These are phyloP conservation scores for Diabrotica virgifera DNA, from an alignment of 1,140 invertebrate genomes.

Conservation along the genomic window DNA sequence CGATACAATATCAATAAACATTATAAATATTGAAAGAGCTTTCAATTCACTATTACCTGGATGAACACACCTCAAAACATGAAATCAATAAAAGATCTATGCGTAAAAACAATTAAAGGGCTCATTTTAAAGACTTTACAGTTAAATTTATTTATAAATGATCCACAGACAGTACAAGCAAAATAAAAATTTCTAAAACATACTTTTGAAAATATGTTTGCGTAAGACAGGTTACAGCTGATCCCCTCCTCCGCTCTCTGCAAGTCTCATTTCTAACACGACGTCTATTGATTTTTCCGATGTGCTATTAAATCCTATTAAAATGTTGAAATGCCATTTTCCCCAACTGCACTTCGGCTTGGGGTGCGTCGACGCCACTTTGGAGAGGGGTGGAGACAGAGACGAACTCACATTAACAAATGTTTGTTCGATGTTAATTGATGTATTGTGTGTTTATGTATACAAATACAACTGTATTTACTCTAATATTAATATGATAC, in stretches of 20 bases:
- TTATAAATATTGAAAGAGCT: too few species aligned
- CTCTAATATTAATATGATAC: too few species aligned
- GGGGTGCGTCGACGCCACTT: background rate
- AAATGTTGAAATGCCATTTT: slow-evolving; percentile 13
- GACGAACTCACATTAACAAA: background rate
- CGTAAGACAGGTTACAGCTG: background rate
- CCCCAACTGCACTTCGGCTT: slow-evolving; percentile 7
- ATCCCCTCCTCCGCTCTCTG: background rate
- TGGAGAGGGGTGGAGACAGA: background rate
- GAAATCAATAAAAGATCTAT: too few species aligned
- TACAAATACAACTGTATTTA: too few species aligned
- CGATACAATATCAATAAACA: too few species aligned
- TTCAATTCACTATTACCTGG: too few species aligned
- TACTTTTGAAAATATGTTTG: background rate
- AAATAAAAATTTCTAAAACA: background rate
- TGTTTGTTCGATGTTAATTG: background rate
- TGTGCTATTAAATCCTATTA: slow-evolving; percentile 9
- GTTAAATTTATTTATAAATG: too few species aligned
- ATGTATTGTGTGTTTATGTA: too few species aligned
- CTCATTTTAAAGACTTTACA: too few species aligned
- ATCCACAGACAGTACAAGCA: too few species aligned
- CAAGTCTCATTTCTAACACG: background rate
- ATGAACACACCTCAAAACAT: too few species aligned
- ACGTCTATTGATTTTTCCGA: slow-evolving; percentile 8
- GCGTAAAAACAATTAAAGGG: too few species aligned